Base-by-base conservation (phyloP, 2,113 vertebrate species). In the Vireo altiloquus region DNA sequence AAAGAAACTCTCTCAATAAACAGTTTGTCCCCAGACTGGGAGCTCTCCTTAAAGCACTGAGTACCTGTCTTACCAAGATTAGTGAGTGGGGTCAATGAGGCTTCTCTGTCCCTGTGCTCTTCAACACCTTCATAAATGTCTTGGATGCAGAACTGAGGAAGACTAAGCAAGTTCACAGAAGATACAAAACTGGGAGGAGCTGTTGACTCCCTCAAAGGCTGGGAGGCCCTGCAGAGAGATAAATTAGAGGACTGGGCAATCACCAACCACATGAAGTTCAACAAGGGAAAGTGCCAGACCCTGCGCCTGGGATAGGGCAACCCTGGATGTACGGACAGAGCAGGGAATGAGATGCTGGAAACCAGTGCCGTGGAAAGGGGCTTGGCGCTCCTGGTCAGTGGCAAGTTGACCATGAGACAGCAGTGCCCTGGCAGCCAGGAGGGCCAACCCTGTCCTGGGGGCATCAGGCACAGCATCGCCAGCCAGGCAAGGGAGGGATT, bases 401-500 rank as follows among this genome's bases (percentile, higher is more conserved):
- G 21, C 0, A 28, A 27, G 15, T 8, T 77, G 61, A 27, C 2
- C 25, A 27, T 15, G 22, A 52, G 7, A 3, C 46, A 68, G 37
- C 37, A 77, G 37, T 59, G 53, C 9, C 37, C 37, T 52, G 71
- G 44, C 44, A 77, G 46, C 37, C 63, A 68, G 83, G 11, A 77
- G 46, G 31, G 37, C 21, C 53, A 77, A 1, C 2, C 14, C 2
- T 76, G 21, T 33, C 31, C 44, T 27, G 46, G 21, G 28, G 1
- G 1, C 61, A 59, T 33, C 61, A 44, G 44, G 27, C 21, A 17
- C 46, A 37, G 27, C 61, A 77, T 35, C 0, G 0, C 44, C 44
- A 60, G 46, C 15, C 0, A 0, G 37, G 46, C 27, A 52, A 52
- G 22, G 22, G 33, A 33, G 27, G 27, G 46, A 60, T 37, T 87